Evolutionary conservation across 2,888 invertebrate species (phyloP).

Genomic region (Drosophila kokeensis): DNA sequence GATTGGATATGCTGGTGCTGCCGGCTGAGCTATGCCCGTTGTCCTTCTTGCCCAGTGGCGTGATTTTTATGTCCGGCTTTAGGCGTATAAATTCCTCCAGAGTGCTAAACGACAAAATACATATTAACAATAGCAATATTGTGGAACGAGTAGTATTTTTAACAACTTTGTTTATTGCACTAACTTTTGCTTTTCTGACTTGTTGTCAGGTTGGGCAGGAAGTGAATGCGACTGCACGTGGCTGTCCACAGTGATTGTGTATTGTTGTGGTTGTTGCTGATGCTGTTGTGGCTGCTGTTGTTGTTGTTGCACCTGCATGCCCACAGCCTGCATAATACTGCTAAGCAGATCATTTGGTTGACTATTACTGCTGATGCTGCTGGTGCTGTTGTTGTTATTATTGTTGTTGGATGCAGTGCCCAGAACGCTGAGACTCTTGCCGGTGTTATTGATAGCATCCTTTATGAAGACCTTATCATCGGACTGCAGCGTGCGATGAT

Average conservation of each 20-base stretch:
- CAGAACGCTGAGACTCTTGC: conserved; percentile 76
- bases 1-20: conserved; percentile 5
- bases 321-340: conserved; percentile 84
- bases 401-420: conserved; percentile 22
- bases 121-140: neutral
- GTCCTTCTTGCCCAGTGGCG: conserved; percentile 75
- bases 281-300: conserved; percentile 67
- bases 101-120: conserved; percentile 59
- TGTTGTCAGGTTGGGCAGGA: conserved; percentile 47
- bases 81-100: conserved; percentile 84
- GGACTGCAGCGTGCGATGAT: conserved; percentile 87
- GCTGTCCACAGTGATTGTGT: conserved; percentile 84
- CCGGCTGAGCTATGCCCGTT: neutral
- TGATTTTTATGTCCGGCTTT: conserved; percentile 84
- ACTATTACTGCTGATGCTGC: conserved; percentile 13
- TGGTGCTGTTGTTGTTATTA: conserved; percentile 1
- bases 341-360: conserved; percentile 82
- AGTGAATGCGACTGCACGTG: conserved; percentile 46
- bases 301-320: conserved; percentile 80
- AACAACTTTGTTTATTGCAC: conserved; percentile 12
- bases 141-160: neutral
- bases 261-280: conserved; percentile 78
- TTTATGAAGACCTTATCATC: conserved; percentile 89
- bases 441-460: conserved; percentile 83
- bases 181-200: conserved; percentile 83